Evolutionary conservation across 2,113 vertebrate species (phyloP).

Genomic region (Polypterus senegalus): DNA sequence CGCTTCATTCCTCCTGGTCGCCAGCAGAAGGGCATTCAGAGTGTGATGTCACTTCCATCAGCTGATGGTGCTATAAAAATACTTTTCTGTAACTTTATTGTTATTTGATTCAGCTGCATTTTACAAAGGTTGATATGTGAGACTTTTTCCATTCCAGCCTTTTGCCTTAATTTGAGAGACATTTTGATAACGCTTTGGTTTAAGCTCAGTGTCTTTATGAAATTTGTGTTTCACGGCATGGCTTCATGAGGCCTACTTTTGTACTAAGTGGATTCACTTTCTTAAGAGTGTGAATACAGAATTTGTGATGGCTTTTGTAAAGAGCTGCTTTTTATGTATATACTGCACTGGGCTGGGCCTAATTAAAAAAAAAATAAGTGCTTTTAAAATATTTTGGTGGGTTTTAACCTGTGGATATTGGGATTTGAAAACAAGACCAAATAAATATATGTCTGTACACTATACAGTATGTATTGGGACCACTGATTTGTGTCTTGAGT

Average conservation of each 20-base stretch:
- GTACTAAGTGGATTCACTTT: constrained; percentile 18
- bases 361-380: constrained; percentile 27
- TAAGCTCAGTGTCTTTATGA: constrained; percentile 17
- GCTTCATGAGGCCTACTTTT: constrained; percentile 24
- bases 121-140: too few species aligned
- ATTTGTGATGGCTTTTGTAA: constrained; percentile 25
- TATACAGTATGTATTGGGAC: too few species aligned
- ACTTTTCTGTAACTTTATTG: too few species aligned
- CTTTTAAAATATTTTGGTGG: constrained; percentile 41
- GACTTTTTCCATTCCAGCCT: too few species aligned
- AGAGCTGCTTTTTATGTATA: constrained; percentile 28
- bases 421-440: constrained; percentile 44
- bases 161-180: constrained; percentile 26
- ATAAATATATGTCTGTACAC: constrained; percentile 32
- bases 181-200: constrained; percentile 20
- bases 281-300: constrained; percentile 15
- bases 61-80: too few species aligned
- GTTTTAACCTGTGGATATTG: constrained; percentile 56
- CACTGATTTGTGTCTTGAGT: too few species aligned
- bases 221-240: constrained; percentile 10
- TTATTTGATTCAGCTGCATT: too few species aligned
- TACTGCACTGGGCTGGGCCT: constrained; percentile 59
- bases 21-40: too few species aligned
- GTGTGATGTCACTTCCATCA: too few species aligned
- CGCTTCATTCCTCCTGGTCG: too few species aligned